Percentiles rank a stretch among this genome's conserved stretches.
Evolutionary conservation across 2,797 vertebrate genomes (phyloP).

Genomic region (Hyperoplus immaculatus): DNA sequence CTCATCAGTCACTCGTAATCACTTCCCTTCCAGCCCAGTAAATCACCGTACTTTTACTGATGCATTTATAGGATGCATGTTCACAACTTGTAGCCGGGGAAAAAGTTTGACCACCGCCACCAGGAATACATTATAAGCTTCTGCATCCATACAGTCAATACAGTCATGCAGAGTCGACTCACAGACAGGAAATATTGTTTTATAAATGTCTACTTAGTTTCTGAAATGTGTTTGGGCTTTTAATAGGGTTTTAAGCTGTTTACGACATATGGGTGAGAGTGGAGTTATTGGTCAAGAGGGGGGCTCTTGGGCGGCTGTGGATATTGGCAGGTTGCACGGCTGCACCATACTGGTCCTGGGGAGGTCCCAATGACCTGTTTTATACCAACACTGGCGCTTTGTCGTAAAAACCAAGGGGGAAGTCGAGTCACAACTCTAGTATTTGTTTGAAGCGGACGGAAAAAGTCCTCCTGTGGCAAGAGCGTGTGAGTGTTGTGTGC

Average conservation of each 20-base stretch:
- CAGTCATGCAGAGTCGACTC: slow-evolving; percentile 61
- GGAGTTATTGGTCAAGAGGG: slow-evolving; percentile 79
- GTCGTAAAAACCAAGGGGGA: slow-evolving; percentile 79
- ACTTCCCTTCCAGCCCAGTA: slow-evolving; percentile 78
- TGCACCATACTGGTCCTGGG: slow-evolving; percentile 75
- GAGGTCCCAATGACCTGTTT: slow-evolving; percentile 89
- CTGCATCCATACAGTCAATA: slow-evolving; percentile 68
- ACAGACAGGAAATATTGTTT: slow-evolving; percentile 83
- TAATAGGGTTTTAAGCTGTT: slow-evolving; percentile 86
- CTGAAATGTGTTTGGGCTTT: slow-evolving; percentile 83
- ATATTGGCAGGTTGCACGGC: slow-evolving; percentile 77
- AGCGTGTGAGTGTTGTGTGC: slow-evolving; percentile 66
- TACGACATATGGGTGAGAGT: slow-evolving; percentile 79
- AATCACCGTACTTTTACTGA: slow-evolving; percentile 75
- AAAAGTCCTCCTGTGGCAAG: slow-evolving; percentile 72
- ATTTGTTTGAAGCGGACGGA: slow-evolving; percentile 82
- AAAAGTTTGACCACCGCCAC: slow-evolving; percentile 65
- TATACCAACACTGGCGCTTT: slow-evolving; percentile 84
- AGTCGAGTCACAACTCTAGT: slow-evolving; percentile 81
- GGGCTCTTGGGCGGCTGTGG: slow-evolving; percentile 73
- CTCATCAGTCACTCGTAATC: slow-evolving; percentile 84
- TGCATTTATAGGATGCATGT: slow-evolving; percentile 80
- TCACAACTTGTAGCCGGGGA: slow-evolving; percentile 77
- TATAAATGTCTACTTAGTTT: slow-evolving; percentile 82
- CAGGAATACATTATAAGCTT: slow-evolving; percentile 72